These are phyloP conservation scores for Amphiprion clarkii DNA, from an alignment of 2,797 vertebrate genomes.

Conservation along the genomic window DNA sequence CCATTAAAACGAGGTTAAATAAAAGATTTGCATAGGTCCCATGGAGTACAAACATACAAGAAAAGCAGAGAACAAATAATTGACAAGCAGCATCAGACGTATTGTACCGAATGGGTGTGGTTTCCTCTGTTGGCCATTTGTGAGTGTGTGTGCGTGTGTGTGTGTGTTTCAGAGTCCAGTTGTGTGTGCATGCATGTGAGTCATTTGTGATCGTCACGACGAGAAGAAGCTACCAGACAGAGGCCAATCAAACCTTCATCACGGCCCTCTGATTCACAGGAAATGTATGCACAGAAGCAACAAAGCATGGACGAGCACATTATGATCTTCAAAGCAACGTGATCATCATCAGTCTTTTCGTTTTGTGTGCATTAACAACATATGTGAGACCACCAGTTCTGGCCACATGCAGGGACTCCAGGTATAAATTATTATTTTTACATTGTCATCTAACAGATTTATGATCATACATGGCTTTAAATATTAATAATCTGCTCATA, in stretches of 20 bases:
- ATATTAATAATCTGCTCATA: neutral
- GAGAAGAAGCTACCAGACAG: constrained; percentile 50
- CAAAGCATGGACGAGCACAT: constrained; percentile 33
- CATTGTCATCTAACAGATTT: neutral
- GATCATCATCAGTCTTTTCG: constrained; percentile 29
- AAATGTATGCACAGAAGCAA: constrained; percentile 58
- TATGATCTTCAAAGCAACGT: constrained; percentile 50
- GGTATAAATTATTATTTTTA: constrained; percentile 21
- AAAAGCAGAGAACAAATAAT: neutral
- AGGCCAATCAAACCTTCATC: constrained; percentile 57
- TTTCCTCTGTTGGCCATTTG: neutral
- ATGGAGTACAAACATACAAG: neutral
- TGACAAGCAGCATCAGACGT: neutral
- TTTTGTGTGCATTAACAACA: constrained; percentile 24
- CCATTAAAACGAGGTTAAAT: neutral
- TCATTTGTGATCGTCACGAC: constrained; percentile 62
- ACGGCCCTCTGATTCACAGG: constrained; percentile 40
- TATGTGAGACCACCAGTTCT: constrained; percentile 6
- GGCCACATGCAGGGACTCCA: constrained; percentile 14
- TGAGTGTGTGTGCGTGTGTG: neutral
- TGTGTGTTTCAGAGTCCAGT: neutral
- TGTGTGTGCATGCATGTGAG: neutral
- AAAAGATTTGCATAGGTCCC: neutral
- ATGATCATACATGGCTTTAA: constrained; percentile 1
- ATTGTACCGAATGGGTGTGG: neutral